phyloP scores from a whole-genome alignment of 2,888 invertebrate species.

The Diaprepes abbreviatus region DNA sequence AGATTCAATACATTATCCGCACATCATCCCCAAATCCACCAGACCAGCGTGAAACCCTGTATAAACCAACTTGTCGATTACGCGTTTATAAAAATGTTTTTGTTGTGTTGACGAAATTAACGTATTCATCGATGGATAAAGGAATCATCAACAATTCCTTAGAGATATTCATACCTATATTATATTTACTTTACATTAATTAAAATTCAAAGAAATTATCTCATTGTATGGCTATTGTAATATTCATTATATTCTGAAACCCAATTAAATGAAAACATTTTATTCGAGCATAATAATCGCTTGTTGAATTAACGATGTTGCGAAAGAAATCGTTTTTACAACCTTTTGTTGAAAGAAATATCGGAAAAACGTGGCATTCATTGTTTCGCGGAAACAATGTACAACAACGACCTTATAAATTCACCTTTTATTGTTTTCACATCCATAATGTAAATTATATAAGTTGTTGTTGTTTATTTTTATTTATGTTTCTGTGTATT shows the following conservation, averaged over 20 bases:
- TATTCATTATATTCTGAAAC: not conserved
- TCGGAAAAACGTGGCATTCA: constrained; percentile 20
- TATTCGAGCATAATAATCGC: constrained; percentile 5
- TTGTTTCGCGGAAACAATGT: constrained; percentile 11
- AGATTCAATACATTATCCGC: too few relatives aligned
- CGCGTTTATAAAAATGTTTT: too few relatives aligned
- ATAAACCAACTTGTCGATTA: too few relatives aligned
- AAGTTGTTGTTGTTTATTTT: constrained; percentile 5
- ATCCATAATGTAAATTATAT: constrained; percentile 16
- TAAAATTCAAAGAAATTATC: too few relatives aligned
- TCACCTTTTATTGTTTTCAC: constrained; percentile 1
- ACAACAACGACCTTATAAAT: constrained; percentile 14
- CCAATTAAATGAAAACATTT: not conserved
- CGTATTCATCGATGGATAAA: too few relatives aligned
- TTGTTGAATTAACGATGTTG: constrained; percentile 1
- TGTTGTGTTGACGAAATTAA: too few relatives aligned
- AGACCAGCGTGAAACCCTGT: too few relatives aligned
- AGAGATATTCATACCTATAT: too few relatives aligned
- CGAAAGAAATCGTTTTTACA: constrained; percentile 12
- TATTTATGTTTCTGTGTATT: not conserved
- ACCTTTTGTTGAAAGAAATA: constrained; percentile 13
- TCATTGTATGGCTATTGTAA: not conserved
- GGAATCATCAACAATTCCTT: too few relatives aligned
- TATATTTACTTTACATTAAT: too few relatives aligned
- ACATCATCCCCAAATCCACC: too few relatives aligned